Evolutionary conservation across 2,888 invertebrate genomes (phyloP).

Genomic region (Drosophila lutescens): DNA sequence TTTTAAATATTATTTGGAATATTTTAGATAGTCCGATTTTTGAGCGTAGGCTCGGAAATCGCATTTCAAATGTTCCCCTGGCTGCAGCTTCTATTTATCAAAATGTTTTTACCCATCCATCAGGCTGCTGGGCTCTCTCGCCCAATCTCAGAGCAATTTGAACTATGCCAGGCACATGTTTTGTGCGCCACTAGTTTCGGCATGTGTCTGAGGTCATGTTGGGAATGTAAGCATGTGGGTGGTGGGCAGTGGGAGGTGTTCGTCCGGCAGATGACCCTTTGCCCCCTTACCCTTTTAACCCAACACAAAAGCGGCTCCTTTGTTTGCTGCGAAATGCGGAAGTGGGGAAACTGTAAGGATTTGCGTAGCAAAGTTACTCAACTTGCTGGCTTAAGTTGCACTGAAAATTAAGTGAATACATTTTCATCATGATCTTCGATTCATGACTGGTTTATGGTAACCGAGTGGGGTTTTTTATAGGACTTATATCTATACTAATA

Average conservation of each 20-base stretch:
- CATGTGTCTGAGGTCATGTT: conserved; percentile 60
- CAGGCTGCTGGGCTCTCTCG: background rate
- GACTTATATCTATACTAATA: too few relatives aligned
- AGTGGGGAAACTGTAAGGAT: conserved; percentile 4
- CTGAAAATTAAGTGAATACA: background rate
- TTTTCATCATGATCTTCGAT: background rate
- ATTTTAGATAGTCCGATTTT: too few relatives aligned
- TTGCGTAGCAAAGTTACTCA: conserved; percentile 16
- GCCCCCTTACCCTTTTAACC: background rate
- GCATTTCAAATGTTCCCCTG: background rate
- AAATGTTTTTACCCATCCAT: conserved; percentile 21
- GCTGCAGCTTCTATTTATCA: conserved; percentile 18
- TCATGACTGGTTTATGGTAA: background rate
- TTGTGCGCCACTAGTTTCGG: conserved; percentile 29
- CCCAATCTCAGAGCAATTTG: conserved; percentile 26
- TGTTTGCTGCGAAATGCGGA: conserved; percentile 2
- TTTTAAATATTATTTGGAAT: too few relatives aligned
- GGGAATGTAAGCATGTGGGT: conserved; percentile 53
- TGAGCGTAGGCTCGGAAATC: too few relatives aligned
- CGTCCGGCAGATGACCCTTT: background rate
- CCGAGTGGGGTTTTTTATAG: too few relatives aligned
- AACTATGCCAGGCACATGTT: conserved; percentile 32
- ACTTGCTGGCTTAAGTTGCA: conserved; percentile 14
- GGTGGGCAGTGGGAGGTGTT: background rate
- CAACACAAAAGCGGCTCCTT: conserved; percentile 6